Base-by-base conservation (phyloP, 2,888 invertebrate genomes). In the Scaptodrosophila latifasciaeformis region DNA sequence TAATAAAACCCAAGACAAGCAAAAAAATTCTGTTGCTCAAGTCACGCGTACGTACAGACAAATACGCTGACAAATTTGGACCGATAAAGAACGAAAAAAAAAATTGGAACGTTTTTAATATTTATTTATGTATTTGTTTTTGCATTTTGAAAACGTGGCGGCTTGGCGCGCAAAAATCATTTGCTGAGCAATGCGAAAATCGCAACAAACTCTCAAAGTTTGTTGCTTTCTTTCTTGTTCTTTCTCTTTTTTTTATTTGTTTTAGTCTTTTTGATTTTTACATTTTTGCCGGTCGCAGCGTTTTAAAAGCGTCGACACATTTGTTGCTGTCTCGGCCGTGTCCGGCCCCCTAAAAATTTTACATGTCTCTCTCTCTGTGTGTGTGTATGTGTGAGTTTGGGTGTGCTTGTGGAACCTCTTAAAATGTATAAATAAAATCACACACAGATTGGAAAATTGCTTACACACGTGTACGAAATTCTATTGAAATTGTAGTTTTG, bases 151-250 rank as follows among this genome's bases (percentile, higher is more conserved):
- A n/a, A 4, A 31, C 31, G 37, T 37, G 17, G 37, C 15, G 12
- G 12, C 40, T 49, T 49, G 37, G 27, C 19, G 48, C 13, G 49
- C 40, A 51, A n/a, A n/a, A 56, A 54, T 44, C 46, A 53, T 66
- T 60, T 53, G 70, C 70, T 66, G 67, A 63, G 67, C 58, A 58
- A n/a, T 34, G 54, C 59, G 62, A 49, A 50, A 31, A 37, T 31
- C 24, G 35, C 55, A 46, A 49, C 61, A 51, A 49, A 51, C 27
- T 50, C 49, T 44, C 43, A 27, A 47, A 52, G 54, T 31, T 19
- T 19, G 44, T 27, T 35, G 29, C 40, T 53, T 40, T 37, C 31
- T 21, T 3, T 24, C 24, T 7, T 13, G 6, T 9, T 1, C 37
- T 7, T 18, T 10, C 19, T 19, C 13, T 39, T 39, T 39, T 39